A percentile compares a stretch with the other conserved stretches of the same genome.
These are phyloP conservation scores for Trinorchestia longiramus DNA, from an alignment of 1,140 invertebrate genomes.

Conservation along the genomic window DNA sequence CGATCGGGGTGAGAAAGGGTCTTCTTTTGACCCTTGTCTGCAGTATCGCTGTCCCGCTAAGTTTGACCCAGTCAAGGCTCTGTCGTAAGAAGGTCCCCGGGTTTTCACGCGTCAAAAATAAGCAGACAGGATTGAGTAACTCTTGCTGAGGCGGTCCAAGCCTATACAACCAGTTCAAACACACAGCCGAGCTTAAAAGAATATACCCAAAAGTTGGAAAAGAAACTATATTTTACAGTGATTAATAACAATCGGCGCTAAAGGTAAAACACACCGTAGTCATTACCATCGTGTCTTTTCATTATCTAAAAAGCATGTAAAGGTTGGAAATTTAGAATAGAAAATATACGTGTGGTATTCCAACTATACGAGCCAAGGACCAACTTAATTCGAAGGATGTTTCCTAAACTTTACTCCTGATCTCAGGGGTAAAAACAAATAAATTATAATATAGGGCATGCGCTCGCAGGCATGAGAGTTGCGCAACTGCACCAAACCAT, in stretches of 20 bases:
- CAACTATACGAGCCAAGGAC: neutral
- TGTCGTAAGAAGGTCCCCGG: neutral
- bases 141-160: neutral
- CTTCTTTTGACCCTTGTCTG: neutral
- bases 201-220: neutral
- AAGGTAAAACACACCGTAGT: no score
- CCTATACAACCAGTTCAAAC: neutral
- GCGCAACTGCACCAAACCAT: neutral
- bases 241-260: no score
- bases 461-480: neutral
- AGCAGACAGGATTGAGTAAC: neutral
- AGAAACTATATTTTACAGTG: neutral
- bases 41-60: neutral
- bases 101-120: neutral
- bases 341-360: neutral
- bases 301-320: no score
- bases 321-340: no score
- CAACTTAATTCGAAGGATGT: neutral
- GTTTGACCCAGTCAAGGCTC: constrained; percentile 46
- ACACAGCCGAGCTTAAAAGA: neutral
- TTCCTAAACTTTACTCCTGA: neutral
- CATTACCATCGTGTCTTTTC: no score
- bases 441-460: neutral
- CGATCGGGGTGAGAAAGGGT: neutral
- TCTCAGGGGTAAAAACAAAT: neutral